These are phyloP conservation scores for Serripes groenlandicus DNA, from an alignment of 2,888 invertebrate genomes.

Conservation along the genomic window DNA sequence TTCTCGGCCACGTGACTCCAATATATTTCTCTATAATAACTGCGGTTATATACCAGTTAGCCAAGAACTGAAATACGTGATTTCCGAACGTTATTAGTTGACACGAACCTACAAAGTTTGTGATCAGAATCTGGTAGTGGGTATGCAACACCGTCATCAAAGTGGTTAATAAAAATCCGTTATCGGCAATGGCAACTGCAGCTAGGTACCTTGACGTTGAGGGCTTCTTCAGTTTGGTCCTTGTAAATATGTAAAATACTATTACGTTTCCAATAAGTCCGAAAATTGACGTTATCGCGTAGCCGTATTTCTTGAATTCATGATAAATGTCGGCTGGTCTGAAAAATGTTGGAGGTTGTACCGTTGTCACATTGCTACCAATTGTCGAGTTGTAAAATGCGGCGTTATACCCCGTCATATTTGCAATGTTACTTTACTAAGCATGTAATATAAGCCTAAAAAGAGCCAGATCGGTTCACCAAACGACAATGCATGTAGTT, in stretches of 20 bases:
- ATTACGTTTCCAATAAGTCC: slow-evolving; percentile 92
- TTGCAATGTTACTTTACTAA: not conserved
- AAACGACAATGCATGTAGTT: not conserved
- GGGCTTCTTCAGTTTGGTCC: slow-evolving; percentile 91
- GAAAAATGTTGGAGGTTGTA: slow-evolving; percentile 2
- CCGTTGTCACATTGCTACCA: not conserved
- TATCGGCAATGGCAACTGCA: slow-evolving; percentile 92
- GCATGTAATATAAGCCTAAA: not conserved
- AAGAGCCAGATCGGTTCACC: not conserved
- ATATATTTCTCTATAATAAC: slow-evolving; percentile 79
- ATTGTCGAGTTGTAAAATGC: not conserved
- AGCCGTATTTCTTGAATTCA: slow-evolving; percentile 88
- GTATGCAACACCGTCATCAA: slow-evolving; percentile 84
- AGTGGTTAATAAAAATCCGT: slow-evolving; percentile 90
- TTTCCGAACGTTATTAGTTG: slow-evolving; percentile 91
- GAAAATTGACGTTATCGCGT: slow-evolving; percentile 90
- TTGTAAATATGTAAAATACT: slow-evolving; percentile 92
- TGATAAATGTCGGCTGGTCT: slow-evolving; percentile 18
- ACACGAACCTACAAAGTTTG: slow-evolving; percentile 89
- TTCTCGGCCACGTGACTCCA: slow-evolving; percentile 76
- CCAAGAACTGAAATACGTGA: slow-evolving; percentile 76
- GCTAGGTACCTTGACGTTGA: slow-evolving; percentile 93
- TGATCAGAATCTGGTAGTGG: slow-evolving; percentile 57
- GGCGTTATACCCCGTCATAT: not conserved
- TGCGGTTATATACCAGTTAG: slow-evolving; percentile 78